Base-by-base conservation (phyloP, 2,797 vertebrate genomes). In the Anabacerthia variegaticeps region DNA sequence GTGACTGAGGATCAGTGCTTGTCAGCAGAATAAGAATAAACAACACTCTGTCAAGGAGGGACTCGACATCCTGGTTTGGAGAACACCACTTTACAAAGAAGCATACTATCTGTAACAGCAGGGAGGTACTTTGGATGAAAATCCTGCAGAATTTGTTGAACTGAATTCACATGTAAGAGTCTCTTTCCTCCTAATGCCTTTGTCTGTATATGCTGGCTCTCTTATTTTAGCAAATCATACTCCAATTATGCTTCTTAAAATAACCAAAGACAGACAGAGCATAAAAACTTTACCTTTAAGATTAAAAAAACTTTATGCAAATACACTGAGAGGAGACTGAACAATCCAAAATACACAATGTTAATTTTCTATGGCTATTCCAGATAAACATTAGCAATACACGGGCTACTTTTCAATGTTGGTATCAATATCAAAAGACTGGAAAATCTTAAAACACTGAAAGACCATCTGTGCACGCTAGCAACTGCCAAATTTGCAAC, bases 391-490 rank as follows among this genome's bases (percentile, higher is more conserved):
- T 86, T 79, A 93, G 85, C 72, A 87, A 96, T 58, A 92, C 78
- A 69, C 1, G 2, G 82, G 76, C 85, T 65, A 61, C 92, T 95
- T 97, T 81, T 94, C 96, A 98, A 93, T 89, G 74, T 95, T 95
- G 92, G 94, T 98, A 97, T 97, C 93, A 85, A 55, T 98, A 97
- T 98, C 96, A 98, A 97, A 95, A 98, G 94, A 95, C 87, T 96
- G 96, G 92, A 97, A 97, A 96, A 95, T 76, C 93, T 95, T 96
- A 88, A 96, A 96, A 92, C 89, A 95, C 80, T 92, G 87, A 84
- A 95, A 84, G 88, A 69, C 96, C 97, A 97, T 95, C 91, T 97
- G 97, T 96, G 95, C 92, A 74, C 52, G 58, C n/a, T 93, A 75
- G 58, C 71, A 92, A 79, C 81, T 97, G 95, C 97, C 94, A 97